Percentiles rank a stretch among this genome's conserved stretches.
Conservation (phyloP, 1,140 invertebrate species). For the Drosophila insularis region DNA sequence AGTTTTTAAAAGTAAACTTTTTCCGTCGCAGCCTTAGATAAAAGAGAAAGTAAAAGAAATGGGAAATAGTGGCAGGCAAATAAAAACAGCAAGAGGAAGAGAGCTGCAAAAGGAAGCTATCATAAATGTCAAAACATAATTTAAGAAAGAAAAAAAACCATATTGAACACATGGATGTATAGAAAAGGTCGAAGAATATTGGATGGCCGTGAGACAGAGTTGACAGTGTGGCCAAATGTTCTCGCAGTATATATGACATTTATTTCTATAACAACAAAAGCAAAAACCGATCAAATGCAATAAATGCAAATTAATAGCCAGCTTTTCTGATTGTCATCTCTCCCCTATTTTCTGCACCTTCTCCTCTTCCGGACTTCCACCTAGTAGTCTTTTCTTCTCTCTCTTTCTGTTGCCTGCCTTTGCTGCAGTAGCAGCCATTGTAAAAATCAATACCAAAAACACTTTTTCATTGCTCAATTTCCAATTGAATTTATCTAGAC, state of each 20-base stretch:
- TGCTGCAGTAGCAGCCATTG: constrained; percentile 54
- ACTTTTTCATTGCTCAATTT: constrained; percentile 17
- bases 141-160: neutral
- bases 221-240: constrained; percentile 2
- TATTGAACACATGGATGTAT: constrained; percentile 3
- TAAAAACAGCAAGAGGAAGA: constrained; percentile 14
- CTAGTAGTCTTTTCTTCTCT: constrained; percentile 4
- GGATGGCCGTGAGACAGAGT: neutral
- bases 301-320: neutral
- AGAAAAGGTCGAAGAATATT: neutral
- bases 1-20: constrained; percentile 2
- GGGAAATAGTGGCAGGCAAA: constrained; percentile 38
- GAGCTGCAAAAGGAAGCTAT: neutral
- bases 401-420: constrained; percentile 16
- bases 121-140: constrained; percentile 58
- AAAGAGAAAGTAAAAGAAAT: constrained; percentile 73
- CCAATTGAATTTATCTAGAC: neutral
- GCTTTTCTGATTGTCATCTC: constrained; percentile 1
- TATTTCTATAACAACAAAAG: constrained; percentile 1
- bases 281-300: neutral
- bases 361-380: constrained; percentile 22
- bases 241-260: neutral
- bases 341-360: neutral
- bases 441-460: constrained; percentile 72
- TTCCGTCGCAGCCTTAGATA: constrained; percentile 60